These are phyloP conservation scores for Furnarius figulus DNA, from an alignment of 2,113 vertebrate species.

Conservation along the genomic window DNA sequence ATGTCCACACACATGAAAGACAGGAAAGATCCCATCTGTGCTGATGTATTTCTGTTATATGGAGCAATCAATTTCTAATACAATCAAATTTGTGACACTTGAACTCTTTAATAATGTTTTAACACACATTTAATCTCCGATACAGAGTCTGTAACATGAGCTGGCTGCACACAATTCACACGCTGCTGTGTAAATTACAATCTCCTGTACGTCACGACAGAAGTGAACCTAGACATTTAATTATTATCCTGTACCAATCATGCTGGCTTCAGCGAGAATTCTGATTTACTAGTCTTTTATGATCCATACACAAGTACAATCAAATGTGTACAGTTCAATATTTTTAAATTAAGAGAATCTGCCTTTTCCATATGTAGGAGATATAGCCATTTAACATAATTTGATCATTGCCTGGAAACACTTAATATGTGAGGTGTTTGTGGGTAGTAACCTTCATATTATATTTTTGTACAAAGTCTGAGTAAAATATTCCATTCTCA, in stretches of 20 bases:
- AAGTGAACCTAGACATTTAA: slow-evolving; percentile 13
- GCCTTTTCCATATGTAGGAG: slow-evolving; percentile 22
- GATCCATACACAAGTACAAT: slow-evolving; percentile 2
- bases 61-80: slow-evolving; percentile 46
- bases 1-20: background rate
- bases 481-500: slow-evolving; percentile 34
- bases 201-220: background rate
- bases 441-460: background rate
- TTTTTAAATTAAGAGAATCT: slow-evolving; percentile 29
- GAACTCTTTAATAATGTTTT: slow-evolving; percentile 3
- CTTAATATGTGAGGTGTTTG: background rate
- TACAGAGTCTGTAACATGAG: background rate
- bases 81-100: slow-evolving; percentile 28
- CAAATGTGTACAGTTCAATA: background rate
- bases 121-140: slow-evolving; percentile 23
- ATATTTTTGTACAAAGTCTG: background rate
- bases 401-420: slow-evolving; percentile 2
- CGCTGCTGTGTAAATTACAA: slow-evolving; percentile 14
- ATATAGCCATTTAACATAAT: background rate
- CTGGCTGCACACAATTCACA: background rate
- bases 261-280: slow-evolving; percentile 33
- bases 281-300: slow-evolving; percentile 31
- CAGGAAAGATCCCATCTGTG: background rate
- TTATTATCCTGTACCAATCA: slow-evolving; percentile 14
- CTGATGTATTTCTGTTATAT: slow-evolving; percentile 29